These are phyloP conservation scores for Hormiphora californensis DNA, from an alignment of 37 sponge, comb jelly and placozoan species.

Conservation along the genomic window DNA sequence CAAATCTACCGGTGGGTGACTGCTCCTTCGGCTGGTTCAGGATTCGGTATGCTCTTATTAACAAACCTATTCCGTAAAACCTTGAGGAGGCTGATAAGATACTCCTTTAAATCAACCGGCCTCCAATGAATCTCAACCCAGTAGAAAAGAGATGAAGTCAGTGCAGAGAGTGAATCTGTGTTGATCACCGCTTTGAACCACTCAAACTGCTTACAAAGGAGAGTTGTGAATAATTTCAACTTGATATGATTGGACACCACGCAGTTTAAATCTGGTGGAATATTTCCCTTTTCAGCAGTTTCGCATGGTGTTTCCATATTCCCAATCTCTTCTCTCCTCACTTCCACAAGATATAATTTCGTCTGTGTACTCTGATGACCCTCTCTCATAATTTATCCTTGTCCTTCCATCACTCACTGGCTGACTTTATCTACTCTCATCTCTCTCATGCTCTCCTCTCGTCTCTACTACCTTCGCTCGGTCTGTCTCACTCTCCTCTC, in stretches of 20 bases:
- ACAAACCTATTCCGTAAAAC: conserved; percentile 43
- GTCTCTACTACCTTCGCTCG: background rate
- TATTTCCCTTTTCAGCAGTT: conserved; percentile 14
- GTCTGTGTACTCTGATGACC: no score
- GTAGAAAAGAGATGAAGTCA: conserved; percentile 24
- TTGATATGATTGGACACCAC: conserved; percentile 25
- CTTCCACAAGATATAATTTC: no score
- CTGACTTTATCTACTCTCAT: background rate
- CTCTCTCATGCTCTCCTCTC: background rate
- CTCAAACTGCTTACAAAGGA: conserved; percentile 42
- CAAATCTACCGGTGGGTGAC: no score
- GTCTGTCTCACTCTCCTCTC: background rate
- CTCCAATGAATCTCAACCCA: conserved; percentile 53
- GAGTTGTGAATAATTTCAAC: conserved; percentile 31
- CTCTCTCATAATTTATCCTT: no score
- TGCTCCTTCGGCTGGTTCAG: no score
- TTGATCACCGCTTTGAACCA: conserved; percentile 34
- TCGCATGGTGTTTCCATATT: no score
- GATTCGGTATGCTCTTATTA: background rate
- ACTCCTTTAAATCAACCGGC: conserved; percentile 43
- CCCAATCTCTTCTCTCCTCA: no score
- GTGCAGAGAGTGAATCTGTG: background rate
- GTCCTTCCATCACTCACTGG: no score
- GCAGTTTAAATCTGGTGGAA: conserved; percentile 30
- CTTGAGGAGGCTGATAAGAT: conserved; percentile 1